Evolutionary conservation across 2,113 vertebrate species (phyloP).

Genomic region (Gymnocephalus cernua): DNA sequence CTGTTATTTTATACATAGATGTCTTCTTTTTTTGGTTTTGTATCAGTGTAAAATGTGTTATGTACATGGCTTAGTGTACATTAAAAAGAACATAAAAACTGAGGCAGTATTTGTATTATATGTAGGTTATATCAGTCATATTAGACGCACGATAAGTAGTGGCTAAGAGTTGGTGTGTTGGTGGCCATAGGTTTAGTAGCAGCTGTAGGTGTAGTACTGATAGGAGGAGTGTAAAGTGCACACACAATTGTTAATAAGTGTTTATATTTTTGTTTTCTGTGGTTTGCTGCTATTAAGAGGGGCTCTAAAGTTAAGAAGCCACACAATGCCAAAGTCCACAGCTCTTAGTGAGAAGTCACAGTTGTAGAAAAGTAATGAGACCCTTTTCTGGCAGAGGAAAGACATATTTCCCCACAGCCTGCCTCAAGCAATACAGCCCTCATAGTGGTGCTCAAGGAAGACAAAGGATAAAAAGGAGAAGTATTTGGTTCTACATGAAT

Average conservation of each 20-base stretch:
- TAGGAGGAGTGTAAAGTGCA: background rate
- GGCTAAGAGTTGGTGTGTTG: background rate
- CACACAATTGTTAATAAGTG: background rate
- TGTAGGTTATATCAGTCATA: background rate
- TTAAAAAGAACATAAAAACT: background rate
- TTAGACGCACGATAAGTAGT: background rate
- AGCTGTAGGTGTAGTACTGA: background rate
- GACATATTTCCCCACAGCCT: constrained; percentile 10
- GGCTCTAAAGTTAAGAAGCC: background rate
- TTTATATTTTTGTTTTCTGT: background rate
- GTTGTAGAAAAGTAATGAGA: constrained; percentile 32
- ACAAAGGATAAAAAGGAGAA: constrained; percentile 3
- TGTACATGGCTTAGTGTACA: background rate
- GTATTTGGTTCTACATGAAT: background rate
- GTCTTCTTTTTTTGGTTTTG: background rate
- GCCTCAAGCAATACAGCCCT: constrained; percentile 19
- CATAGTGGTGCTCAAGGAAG: background rate
- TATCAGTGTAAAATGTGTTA: background rate
- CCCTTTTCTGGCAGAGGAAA: background rate
- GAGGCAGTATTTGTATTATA: background rate
- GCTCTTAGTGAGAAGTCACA: constrained; percentile 15
- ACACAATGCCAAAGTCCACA: background rate
- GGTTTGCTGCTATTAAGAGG: background rate
- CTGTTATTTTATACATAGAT: background rate
- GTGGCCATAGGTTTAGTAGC: background rate